Evolutionary conservation across 1,140 invertebrate species (phyloP).

Genomic region (Carcinoscorpius rotundicauda): DNA sequence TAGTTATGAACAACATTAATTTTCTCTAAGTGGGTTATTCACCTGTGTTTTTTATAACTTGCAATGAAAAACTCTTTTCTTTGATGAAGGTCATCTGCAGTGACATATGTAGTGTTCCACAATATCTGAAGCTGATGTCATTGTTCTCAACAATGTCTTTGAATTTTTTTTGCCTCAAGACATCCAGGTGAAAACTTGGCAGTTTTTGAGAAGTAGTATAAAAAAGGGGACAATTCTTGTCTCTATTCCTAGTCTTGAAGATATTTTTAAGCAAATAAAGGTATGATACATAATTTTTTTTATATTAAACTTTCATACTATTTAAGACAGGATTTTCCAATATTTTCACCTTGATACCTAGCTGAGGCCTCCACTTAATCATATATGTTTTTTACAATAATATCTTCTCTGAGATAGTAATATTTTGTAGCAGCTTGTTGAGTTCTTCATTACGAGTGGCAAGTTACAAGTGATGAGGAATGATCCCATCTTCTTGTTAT

Average conservation of each 20-base stretch:
- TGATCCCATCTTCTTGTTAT: no score
- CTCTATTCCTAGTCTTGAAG: slow-evolving; percentile 43
- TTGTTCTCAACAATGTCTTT: slow-evolving; percentile 49
- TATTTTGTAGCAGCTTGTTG: no score
- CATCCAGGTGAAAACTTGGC: slow-evolving; percentile 46
- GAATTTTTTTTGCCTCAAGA: slow-evolving; percentile 47
- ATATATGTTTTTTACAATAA: no score
- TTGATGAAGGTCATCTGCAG: slow-evolving; percentile 44
- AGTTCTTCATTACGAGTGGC: no score
- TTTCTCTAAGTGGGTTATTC: no score
- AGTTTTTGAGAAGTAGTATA: slow-evolving; percentile 42
- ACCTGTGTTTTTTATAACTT: neutral
- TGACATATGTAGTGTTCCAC: slow-evolving; percentile 41
- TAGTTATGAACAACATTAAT: no score
- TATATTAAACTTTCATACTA: neutral
- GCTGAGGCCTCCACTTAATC: no score
- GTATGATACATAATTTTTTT: slow-evolving; percentile 17
- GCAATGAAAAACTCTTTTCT: neutral
- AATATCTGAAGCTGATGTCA: slow-evolving; percentile 45
- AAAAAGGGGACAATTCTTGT: slow-evolving; percentile 41
- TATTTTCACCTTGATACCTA: no score
- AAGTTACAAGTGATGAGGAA: no score
- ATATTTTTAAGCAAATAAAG: slow-evolving; percentile 38
- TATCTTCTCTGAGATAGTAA: no score
- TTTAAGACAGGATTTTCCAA: no score